Base-by-base conservation (phyloP, 2,888 invertebrate species). In the Hoplodrina ambigua region DNA sequence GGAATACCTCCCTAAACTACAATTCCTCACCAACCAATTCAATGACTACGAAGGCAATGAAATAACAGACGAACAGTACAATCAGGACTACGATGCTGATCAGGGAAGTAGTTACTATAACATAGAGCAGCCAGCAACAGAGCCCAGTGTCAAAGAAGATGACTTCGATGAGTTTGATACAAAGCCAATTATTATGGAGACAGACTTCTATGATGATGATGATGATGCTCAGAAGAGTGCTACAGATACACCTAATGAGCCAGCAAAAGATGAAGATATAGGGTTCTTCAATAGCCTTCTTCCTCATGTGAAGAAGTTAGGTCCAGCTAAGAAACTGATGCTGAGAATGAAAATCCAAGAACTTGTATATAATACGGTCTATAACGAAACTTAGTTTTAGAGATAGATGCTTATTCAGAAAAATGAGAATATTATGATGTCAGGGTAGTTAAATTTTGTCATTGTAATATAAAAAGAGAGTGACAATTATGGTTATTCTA, bases 101-200 rank as follows among this genome's bases (percentile, higher is more conserved):
- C 91, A 90, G 13, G 84, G 90, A 25, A 91, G 86, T 56, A 92
- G 88, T 41, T 92, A 87, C 33, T 94, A 92, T 10, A 75, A 72
- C 61, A 78, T 92, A 41, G 94, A 93, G 13, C 88, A 93, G 13
- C 88, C 90, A 11, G 64, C 89, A 17, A 78, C 66, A 46, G 83
- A 82, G 3, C 87, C 87, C 0, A 87, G 78, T 50, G 88, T 90
- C 0, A 94, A 94, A 85, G 94, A 95, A 1, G 95, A 95, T 7
- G 95, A 95, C n/a, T 95, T 93, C 49, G 95, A 96, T 30, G 95
- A 96, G 78, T 96, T 96, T 69, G 95, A 96, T 33, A 93, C 94
- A 0, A 96, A 96, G 85, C 95, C 95, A 13, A 90, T 95, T 2
- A 94, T 96, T 46, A 92, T 93, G 91, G 95, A 96, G 73, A 94